Evolutionary conservation across 1,140 invertebrate genomes (phyloP).

Genomic region (Drosophila arizonae): DNA sequence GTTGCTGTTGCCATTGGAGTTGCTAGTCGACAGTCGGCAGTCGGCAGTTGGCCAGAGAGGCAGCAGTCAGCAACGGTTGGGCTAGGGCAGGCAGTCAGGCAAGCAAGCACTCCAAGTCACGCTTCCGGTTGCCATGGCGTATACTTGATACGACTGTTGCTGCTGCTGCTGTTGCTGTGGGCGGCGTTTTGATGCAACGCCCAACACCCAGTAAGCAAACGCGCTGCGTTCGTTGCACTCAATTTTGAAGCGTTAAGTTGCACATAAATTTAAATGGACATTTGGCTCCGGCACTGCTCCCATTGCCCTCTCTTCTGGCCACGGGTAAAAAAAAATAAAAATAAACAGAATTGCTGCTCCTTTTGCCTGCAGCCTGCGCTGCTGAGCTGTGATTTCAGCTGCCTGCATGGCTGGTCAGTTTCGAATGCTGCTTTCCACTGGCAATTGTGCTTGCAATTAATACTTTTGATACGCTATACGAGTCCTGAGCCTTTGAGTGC

Average conservation of each 20-base stretch:
- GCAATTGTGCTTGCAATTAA: slow-evolving; percentile 54
- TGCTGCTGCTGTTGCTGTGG: slow-evolving; percentile 35
- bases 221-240: slow-evolving; percentile 74
- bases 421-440: slow-evolving; percentile 14
- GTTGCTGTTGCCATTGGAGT: slow-evolving; percentile 41
- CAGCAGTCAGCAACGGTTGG: slow-evolving; percentile 42
- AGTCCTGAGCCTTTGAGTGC: background rate
- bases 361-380: slow-evolving; percentile 17
- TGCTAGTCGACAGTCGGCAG: slow-evolving; percentile 19
- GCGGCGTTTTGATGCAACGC: slow-evolving; percentile 44
- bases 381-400: slow-evolving; percentile 50
- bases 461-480: slow-evolving; percentile 43
- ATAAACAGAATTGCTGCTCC: background rate
- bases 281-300: slow-evolving; percentile 3
- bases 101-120: slow-evolving; percentile 77
- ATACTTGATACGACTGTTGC: slow-evolving; percentile 70
- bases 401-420: slow-evolving; percentile 13
- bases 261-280: slow-evolving; percentile 78
- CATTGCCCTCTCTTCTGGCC: background rate
- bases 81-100: slow-evolving; percentile 57
- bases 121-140: slow-evolving; percentile 75
- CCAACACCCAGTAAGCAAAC: slow-evolving; percentile 4
- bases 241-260: slow-evolving; percentile 81
- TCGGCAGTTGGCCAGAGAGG: slow-evolving; percentile 44
- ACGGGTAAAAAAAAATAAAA: slow-evolving; percentile 16